Conservation (phyloP, 2,113 vertebrate genomes). For the Pangasianodon gigas region DNA sequence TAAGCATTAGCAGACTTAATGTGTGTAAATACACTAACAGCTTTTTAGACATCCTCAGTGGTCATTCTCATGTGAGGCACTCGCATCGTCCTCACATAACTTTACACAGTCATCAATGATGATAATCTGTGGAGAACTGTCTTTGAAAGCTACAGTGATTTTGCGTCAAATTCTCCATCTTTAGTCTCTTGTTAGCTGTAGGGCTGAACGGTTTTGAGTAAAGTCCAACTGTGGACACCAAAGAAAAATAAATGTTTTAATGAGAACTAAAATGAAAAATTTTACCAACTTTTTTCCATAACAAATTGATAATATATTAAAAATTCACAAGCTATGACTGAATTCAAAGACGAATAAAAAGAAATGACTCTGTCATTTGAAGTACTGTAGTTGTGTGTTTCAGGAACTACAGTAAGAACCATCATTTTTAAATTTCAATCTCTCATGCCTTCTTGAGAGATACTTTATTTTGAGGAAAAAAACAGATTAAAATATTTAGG, state of each 20-base stretch:
- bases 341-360: not conserved
- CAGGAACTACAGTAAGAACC: not conserved
- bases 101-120: not conserved
- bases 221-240: not conserved
- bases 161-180: not conserved
- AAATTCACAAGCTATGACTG: not conserved
- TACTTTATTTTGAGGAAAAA: not conserved
- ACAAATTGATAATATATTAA: not conserved
- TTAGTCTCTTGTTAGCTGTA: not conserved
- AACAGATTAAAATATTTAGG: not conserved
- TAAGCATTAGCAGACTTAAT: constrained; percentile 69
- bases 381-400: not conserved
- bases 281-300: not conserved
- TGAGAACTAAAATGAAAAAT: not conserved
- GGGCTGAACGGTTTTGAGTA: not conserved
- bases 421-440: not conserved
- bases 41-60: not conserved
- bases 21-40: constrained; percentile 30
- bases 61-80: not conserved
- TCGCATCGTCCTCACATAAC: not conserved
- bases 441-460: not conserved
- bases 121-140: not conserved
- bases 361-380: not conserved
- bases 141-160: not conserved
- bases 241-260: not conserved